Conservation (phyloP, 2,797 vertebrate species). For the Aldrovandia affinis region DNA sequence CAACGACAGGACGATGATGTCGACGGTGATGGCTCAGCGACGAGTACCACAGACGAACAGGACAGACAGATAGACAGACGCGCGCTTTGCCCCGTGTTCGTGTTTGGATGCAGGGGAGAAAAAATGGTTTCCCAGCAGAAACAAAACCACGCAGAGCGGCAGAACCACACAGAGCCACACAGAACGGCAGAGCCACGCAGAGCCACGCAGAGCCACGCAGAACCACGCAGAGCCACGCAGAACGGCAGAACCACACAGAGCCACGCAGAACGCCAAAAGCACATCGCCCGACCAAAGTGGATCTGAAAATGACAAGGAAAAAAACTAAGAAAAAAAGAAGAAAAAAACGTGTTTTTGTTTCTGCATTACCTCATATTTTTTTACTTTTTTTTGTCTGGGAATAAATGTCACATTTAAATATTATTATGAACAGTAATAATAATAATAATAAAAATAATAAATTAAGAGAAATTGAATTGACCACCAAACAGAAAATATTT, state of each 20-base stretch:
- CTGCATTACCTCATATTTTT: constrained; percentile 62
- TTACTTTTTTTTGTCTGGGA: constrained; percentile 18
- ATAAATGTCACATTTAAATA: constrained; percentile 39
- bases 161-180: constrained; percentile 13
- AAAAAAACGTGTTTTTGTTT: constrained; percentile 49
- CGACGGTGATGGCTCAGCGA: too few relatives aligned
- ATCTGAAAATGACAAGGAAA: constrained; percentile 51
- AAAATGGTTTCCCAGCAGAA: too few relatives aligned
- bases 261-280: neutral
- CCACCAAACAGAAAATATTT: constrained; percentile 7
- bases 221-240: neutral
- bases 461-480: neutral
- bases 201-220: too few relatives aligned
- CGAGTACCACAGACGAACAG: too few relatives aligned
- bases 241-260: neutral
- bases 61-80: too few relatives aligned
- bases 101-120: neutral
- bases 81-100: neutral
- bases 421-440: constrained; percentile 34
- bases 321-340: constrained; percentile 40
- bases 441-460: constrained; percentile 12
- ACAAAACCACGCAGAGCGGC: neutral
- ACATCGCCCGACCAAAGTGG: neutral
- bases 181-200: too few relatives aligned
- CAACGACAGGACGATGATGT: constrained; percentile 4